These are phyloP conservation scores for Ennomos quercinarius DNA, from an alignment of 2,888 invertebrate species.

Conservation along the genomic window DNA sequence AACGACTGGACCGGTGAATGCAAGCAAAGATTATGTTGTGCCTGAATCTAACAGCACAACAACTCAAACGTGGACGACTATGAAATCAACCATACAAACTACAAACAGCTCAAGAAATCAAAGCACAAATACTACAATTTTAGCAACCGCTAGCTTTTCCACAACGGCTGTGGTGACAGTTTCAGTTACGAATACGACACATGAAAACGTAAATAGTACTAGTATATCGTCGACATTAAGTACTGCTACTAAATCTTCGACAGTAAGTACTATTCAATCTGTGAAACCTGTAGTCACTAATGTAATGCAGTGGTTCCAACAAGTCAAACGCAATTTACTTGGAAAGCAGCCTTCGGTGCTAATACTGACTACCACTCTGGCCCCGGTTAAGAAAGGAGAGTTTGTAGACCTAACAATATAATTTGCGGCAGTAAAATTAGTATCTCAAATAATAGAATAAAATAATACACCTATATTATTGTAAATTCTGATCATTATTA, in stretches of 20 bases:
- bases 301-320: constrained; percentile 64
- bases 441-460: no score
- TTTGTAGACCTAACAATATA: constrained; percentile 57
- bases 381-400: constrained; percentile 8
- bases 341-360: constrained; percentile 42
- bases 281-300: constrained; percentile 41
- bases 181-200: no score
- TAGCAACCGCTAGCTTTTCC: no score
- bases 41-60: neutral
- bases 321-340: constrained; percentile 43
- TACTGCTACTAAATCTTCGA: neutral
- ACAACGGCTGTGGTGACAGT: no score
- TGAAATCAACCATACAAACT: neutral
- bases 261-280: constrained; percentile 1
- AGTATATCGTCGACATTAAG: no score
- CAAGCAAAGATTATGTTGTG: neutral
- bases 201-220: no score
- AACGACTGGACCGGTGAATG: neutral
- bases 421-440: no score
- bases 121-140: neutral
- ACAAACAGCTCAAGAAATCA: neutral
- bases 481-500: no score
- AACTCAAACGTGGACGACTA: neutral
- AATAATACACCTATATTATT: no score
- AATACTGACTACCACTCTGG: constrained; percentile 43